Evolutionary conservation across 35 echinoderm and acorn worm genomes (phyloP).

Genomic region (Holothuria glaberrima): DNA sequence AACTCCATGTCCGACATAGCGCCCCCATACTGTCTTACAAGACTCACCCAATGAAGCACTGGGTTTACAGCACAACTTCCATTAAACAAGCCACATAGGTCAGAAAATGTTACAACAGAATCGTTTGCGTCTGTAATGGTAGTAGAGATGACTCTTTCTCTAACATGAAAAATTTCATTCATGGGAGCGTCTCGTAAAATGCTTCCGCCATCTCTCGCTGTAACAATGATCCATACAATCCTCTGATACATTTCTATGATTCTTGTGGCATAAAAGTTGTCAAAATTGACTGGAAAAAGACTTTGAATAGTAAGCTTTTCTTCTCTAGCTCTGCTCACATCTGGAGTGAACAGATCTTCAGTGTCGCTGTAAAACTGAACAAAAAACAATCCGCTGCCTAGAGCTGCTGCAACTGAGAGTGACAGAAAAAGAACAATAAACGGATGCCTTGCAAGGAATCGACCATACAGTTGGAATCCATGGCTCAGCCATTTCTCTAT

Average conservation of each 20-base stretch:
- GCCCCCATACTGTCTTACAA: neutral
- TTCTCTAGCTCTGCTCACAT: slow-evolving; percentile 68
- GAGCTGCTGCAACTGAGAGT: slow-evolving; percentile 51
- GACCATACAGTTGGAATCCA: slow-evolving; percentile 2
- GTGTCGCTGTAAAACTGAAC: slow-evolving; percentile 68
- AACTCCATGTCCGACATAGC: neutral
- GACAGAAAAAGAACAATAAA: slow-evolving; percentile 25
- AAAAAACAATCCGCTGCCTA: slow-evolving; percentile 63
- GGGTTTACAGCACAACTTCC: slow-evolving; percentile 35
- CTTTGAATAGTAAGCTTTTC: slow-evolving; percentile 48
- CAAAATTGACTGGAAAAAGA: slow-evolving; percentile 65
- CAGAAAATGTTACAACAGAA: neutral
- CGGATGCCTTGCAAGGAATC: slow-evolving; percentile 45
- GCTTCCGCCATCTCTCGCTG: slow-evolving; percentile 53
- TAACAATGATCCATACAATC: slow-evolving; percentile 59
- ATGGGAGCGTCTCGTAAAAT: slow-evolving; percentile 70
- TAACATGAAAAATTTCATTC: slow-evolving; percentile 67
- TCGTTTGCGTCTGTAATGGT: slow-evolving; percentile 19
- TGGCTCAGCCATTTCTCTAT: slow-evolving; percentile 22
- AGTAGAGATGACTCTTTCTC: slow-evolving; percentile 19
- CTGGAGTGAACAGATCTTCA: slow-evolving; percentile 76
- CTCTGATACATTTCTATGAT: slow-evolving; percentile 54
- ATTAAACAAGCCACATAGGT: slow-evolving; percentile 16
- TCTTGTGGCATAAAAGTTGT: slow-evolving; percentile 57
- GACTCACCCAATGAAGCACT: slow-evolving; percentile 23